Evolutionary conservation across 2,113 vertebrate genomes (phyloP), one percentile per base, ranked within the genome.

Genomic region (Tupaia chinensis): DNA sequence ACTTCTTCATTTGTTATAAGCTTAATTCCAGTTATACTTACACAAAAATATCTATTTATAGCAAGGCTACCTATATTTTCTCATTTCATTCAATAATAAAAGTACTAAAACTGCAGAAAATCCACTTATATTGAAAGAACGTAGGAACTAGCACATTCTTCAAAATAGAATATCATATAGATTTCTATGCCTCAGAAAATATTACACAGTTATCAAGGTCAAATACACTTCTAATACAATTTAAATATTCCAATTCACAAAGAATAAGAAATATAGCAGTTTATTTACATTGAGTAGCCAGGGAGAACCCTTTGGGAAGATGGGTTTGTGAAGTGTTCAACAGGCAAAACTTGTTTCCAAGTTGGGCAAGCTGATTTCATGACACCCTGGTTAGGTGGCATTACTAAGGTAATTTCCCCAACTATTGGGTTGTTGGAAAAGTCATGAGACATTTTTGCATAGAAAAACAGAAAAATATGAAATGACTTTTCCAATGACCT

Each of bases 11-110:
- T 95, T 92, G 66, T 86, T 79, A 56, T 58, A 72, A 82, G 23
- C 92, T 92, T 95, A 73, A 82, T 93, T 86, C 74, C 1, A 32
- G 25, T 91, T 86, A 81, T 19, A 16, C 25, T 60, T 54, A 70
- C 80, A 11, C 20, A 77, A 88, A 85, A 87, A 80, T 7, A 80
- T 68, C 54, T 95, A 29, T 54, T 12, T 90, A 44, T 11, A 93
- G 29, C 70, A 76, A 80, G 53, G 72, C 15, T 85, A 5, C 16
- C 20, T 53, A 63, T 79, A 73, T 81, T 85, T 12, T 19, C 23
- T 95, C 68, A 91, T 94, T 92, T 90, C 22, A 60, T 91, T 86
- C 85, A 80, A 20, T 80, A 83, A 22, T 22, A 89, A 79, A 79
- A 91, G 5, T 79, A 89, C 15, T 74, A 82, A 91, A 89, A 91